These are phyloP conservation scores for Amia ocellicauda DNA, from an alignment of 2,113 vertebrate species.

Conservation along the genomic window DNA sequence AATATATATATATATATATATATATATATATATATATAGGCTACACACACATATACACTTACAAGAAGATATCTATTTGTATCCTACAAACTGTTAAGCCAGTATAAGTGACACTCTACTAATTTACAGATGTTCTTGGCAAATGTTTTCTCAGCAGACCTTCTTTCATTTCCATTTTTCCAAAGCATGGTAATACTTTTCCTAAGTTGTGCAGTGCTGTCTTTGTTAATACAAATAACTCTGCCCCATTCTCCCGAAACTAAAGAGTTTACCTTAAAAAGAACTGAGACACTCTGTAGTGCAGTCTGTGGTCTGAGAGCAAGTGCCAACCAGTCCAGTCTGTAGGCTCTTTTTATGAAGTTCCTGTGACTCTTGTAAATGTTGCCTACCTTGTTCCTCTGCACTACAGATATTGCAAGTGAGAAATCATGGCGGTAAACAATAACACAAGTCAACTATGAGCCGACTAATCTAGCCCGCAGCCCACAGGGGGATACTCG, in stretches of 20 bases:
- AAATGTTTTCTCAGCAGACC: constrained; percentile 38
- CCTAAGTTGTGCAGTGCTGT: constrained; percentile 23
- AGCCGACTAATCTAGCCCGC: background rate
- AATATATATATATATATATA: background rate
- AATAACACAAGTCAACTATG: background rate
- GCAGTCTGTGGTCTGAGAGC: background rate
- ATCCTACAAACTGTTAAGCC: background rate
- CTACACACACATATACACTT: background rate
- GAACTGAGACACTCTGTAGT: no score
- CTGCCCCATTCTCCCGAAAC: constrained; percentile 34
- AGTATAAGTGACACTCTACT: background rate
- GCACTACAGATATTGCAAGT: background rate
- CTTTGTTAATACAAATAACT: constrained; percentile 25
- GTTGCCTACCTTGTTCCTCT: background rate
- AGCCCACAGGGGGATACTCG: no score
- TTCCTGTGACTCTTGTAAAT: background rate
- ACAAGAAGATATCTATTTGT: background rate
- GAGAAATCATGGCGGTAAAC: background rate
- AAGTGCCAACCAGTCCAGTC: background rate
- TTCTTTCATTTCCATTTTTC: constrained; percentile 31
- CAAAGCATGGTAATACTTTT: constrained; percentile 36
- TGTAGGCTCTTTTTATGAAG: background rate
- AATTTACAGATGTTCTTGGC: constrained; percentile 55
- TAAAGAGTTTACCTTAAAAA: constrained; percentile 21
- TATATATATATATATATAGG: no score